Base-by-base conservation (phyloP, 2,888 invertebrate species). In the Sphinx pinastri region DNA sequence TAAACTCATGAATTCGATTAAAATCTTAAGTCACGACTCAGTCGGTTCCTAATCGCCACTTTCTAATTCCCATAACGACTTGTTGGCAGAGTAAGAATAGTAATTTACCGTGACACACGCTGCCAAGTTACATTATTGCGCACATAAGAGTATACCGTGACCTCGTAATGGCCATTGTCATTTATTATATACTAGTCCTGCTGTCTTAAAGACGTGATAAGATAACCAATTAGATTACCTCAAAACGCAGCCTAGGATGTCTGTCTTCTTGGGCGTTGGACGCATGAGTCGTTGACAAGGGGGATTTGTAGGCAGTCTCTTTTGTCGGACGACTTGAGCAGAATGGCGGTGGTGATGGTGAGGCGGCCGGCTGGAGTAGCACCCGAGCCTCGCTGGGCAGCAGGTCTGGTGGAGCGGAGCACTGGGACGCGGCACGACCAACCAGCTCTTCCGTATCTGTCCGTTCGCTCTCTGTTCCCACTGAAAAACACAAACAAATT, bases 381-480 rank as follows among this genome's bases (percentile, higher is more conserved):
- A 95, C 95, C 70, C 95, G 90, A 68, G 93, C 94, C 74, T 94
- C 94, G 81, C 95, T 95, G 25, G 95, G 95, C 80, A 95, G 80
- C 78, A 95, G 83, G 85, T 95, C 95, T 12, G 95, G 95, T 12
- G 95, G 95, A 10, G 95, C 95, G 67, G 95, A 95, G 74, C 95
- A 95, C 52, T 95, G 95, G 14, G 95, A 95, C 60, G 95, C 94
- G 58, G 95, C 95, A 59, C 95, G 91, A 63, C 95, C 96, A 82
- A 96, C 95, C 84, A 96, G 87, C 85, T 96, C 96, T 79, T 96
- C 96, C 0, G 96, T 96, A 82, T 96, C 96, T 58, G 96, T 96
- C 72, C 95, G 94, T 84, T 96, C 94, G 74, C 94, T 95, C 86
- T 96, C 96, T 76, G 95, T 95, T 67, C 95, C 92, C 75, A 96